phyloP scores from a whole-genome alignment of 2,888 invertebrate species.

The Gymnoscelis rufifasciata region DNA sequence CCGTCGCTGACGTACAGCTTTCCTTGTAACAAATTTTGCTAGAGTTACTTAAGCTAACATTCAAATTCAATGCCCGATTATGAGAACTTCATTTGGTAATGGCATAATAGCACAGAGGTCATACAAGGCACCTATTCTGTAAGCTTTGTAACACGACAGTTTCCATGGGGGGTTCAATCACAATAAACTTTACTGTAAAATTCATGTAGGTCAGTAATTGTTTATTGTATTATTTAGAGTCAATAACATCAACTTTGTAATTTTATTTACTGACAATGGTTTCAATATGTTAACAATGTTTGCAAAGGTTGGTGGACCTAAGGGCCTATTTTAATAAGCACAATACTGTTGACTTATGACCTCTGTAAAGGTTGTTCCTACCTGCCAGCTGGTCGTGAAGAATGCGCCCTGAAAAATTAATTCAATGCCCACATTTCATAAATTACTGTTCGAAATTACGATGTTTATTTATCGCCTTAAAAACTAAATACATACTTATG shows the following conservation, averaged over 20 bases:
- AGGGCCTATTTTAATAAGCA: slow-evolving; percentile 4
- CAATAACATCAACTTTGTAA: slow-evolving; percentile 16
- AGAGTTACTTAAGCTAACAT: slow-evolving; percentile 24
- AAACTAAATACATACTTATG: no score
- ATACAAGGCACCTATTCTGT: slow-evolving; percentile 32
- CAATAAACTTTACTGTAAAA: slow-evolving; percentile 19
- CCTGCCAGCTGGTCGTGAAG: neutral
- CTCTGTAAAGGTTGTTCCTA: neutral
- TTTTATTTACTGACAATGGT: slow-evolving; percentile 9
- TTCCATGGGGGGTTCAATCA: slow-evolving; percentile 12
- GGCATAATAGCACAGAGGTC: slow-evolving; percentile 40
- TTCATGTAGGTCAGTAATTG: slow-evolving; percentile 14
- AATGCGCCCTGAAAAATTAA: no score
- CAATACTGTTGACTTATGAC: slow-evolving; percentile 1
- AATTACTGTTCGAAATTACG: no score
- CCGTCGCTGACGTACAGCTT: slow-evolving; percentile 26
- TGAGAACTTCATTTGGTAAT: slow-evolving; percentile 42
- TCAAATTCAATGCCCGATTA: slow-evolving; percentile 32
- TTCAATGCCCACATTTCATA: no score
- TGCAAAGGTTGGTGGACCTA: slow-evolving; percentile 17
- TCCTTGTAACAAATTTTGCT: slow-evolving; percentile 30
- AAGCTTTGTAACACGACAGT: slow-evolving; percentile 30
- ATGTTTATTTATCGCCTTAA: no score
- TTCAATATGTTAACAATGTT: slow-evolving; percentile 1
- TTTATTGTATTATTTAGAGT: slow-evolving; percentile 17